Base-by-base conservation (phyloP, 2,113 vertebrate species). In the Hippocampus comes region DNA sequence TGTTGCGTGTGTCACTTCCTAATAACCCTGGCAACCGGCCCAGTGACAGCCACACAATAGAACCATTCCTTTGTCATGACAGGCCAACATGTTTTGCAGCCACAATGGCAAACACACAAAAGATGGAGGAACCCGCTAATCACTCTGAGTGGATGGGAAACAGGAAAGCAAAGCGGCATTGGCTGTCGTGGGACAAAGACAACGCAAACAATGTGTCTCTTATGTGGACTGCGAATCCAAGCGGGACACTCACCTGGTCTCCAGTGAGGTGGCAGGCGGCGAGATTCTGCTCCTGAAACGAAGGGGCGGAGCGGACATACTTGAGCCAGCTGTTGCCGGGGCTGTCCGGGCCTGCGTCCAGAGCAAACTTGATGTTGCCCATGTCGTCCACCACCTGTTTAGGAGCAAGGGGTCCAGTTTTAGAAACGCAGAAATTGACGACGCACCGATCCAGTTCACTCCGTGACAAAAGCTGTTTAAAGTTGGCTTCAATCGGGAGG, bases 261-360 rank as follows among this genome's bases (percentile, higher is more conserved):
- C 94, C 95, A 2, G 86, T 93, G 73, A 94, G 71, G 88, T 96
- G 95, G 70, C 95, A 97, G 80, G 94, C 89, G 0, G 91, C 89
- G 25, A 99, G 92, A 75, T 98, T 99, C 89, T 98, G 97, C 77
- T 98, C 94, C 0, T 95, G 93, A 0, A 95, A 94, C 76, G 96
- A 95, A 0, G 88, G 94, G 0, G 94, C 95, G 11, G 91, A 92
- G 14, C 96, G 94, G 87, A 98, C 94, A 67, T 95, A 99, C 78
- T 98, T 97, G 73, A 98, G 93, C 97, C 97, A 99, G 92, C 93
- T 95, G 73, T 93, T 93, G 5, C 90, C 78, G 43, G 89, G 90
- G 0, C 91, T 91, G 0, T 93, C 90, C 68, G 89, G 92, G 75
- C 80, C 78, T 0, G 86, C 86, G 8, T 96, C 95, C 21, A 94